Evolutionary conservation across 1,140 invertebrate species (phyloP).

Genomic region (Galleria mellonella): DNA sequence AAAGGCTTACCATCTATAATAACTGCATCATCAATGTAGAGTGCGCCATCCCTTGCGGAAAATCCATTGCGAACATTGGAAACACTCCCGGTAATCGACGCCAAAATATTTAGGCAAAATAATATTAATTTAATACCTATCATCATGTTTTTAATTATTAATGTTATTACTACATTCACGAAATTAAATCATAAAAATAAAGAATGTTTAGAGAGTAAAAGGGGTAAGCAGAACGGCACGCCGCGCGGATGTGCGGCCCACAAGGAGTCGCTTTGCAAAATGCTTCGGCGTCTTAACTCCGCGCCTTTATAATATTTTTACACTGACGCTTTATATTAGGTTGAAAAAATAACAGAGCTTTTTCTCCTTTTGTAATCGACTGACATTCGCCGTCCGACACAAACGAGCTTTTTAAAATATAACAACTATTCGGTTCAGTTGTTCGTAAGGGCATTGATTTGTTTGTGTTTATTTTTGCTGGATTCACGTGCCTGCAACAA

Average conservation of each 20-base stretch:
- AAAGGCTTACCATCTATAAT: conserved; percentile 53
- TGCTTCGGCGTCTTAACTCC: conserved; percentile 43
- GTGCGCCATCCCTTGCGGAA: conserved; percentile 43
- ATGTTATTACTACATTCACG: conserved; percentile 34
- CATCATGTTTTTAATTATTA: conserved; percentile 16
- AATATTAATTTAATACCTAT: conserved; percentile 29
- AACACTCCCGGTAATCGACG: conserved; percentile 31
- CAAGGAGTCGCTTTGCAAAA: conserved; percentile 64
- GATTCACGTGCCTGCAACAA: conserved; percentile 27
- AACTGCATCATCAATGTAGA: conserved; percentile 59
- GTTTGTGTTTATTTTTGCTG: conserved; percentile 32
- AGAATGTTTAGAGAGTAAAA: conserved; percentile 10
- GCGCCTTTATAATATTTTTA: conserved; percentile 70
- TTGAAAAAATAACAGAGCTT: conserved; percentile 66
- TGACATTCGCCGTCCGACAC: conserved; percentile 42
- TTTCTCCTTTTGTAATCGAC: conserved; percentile 55
- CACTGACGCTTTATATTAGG: conserved; percentile 60
- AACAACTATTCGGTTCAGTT: conserved; percentile 35
- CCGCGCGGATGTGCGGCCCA: conserved; percentile 50
- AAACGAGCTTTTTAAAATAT: conserved; percentile 46
- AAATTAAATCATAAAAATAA: conserved; percentile 2
- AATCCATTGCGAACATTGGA: conserved; percentile 37
- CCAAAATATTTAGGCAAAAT: conserved; percentile 21
- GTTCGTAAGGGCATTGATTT: conserved; percentile 27
- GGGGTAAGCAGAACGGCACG: conserved; percentile 20